phyloP scores from a whole-genome alignment of 2,113 vertebrate genomes.

The Aix galericulata region DNA sequence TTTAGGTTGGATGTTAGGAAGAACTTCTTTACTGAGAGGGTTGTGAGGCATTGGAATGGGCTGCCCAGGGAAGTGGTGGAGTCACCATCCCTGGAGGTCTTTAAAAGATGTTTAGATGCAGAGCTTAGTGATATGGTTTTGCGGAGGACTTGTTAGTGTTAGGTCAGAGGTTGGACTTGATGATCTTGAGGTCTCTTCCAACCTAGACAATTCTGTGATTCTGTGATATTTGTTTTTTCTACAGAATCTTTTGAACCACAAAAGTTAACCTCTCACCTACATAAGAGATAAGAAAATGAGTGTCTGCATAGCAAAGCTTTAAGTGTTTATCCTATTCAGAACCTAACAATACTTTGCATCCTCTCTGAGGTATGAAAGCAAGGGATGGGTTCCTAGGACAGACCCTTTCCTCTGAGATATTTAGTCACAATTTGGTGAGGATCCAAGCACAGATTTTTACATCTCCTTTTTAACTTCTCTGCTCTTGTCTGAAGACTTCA shows the following conservation, averaged over 20 bases:
- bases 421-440: not conserved
- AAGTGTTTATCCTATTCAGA: not conserved
- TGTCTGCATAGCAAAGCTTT: not conserved
- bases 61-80: too few relatives aligned
- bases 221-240: not conserved
- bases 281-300: not conserved
- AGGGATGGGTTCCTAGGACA: not conserved
- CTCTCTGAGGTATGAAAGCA: rapidly evolving
- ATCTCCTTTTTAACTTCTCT: not conserved
- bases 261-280: not conserved
- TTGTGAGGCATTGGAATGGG: too few relatives aligned
- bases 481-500: not conserved
- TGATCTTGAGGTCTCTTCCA: too few relatives aligned
- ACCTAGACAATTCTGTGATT: too few relatives aligned
- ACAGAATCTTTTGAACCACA: not conserved
- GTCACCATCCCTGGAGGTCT: too few relatives aligned
- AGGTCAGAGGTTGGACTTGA: too few relatives aligned
- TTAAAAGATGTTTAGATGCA: too few relatives aligned
- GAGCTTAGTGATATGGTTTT: too few relatives aligned
- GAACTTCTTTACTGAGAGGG: too few relatives aligned
- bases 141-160: too few relatives aligned
- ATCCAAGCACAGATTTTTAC: not conserved
- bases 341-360: not conserved
- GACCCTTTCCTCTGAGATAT: not conserved
- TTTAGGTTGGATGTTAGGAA: too few relatives aligned